These are phyloP conservation scores for Malurus elegans DNA, from an alignment of 2,113 vertebrate genomes.

Conservation along the genomic window DNA sequence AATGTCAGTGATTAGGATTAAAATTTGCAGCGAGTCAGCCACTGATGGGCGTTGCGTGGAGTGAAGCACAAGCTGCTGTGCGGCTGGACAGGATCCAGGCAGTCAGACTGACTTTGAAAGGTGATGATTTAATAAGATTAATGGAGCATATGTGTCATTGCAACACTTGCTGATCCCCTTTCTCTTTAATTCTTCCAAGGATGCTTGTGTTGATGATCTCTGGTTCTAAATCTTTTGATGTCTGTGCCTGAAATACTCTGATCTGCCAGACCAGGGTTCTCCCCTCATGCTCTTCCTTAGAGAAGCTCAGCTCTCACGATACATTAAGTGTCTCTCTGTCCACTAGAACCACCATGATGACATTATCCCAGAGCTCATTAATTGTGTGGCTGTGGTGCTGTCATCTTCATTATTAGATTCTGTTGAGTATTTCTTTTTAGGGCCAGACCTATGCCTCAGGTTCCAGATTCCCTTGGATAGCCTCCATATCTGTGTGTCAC, in stretches of 20 bases:
- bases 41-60: background rate
- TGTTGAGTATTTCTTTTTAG: background rate
- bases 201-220: background rate
- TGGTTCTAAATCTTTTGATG: background rate
- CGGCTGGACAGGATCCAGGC: background rate
- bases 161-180: background rate
- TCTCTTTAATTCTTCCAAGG: background rate
- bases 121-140: conserved; percentile 26
- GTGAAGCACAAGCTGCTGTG: background rate
- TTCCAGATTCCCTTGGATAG: background rate
- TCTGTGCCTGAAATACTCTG: background rate
- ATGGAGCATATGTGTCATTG: background rate
- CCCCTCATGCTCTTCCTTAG: background rate
- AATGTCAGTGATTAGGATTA: background rate
- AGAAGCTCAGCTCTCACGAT: background rate
- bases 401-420: background rate
- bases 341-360: background rate
- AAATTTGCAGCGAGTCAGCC: background rate
- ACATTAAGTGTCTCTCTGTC: background rate
- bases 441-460: background rate
- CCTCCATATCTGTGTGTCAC: background rate
- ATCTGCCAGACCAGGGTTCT: background rate
- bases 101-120: background rate
- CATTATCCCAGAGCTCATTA: background rate
- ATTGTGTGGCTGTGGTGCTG: background rate